Conservation (phyloP, 2,113 vertebrate genomes). For the Anolis carolinensis region DNA sequence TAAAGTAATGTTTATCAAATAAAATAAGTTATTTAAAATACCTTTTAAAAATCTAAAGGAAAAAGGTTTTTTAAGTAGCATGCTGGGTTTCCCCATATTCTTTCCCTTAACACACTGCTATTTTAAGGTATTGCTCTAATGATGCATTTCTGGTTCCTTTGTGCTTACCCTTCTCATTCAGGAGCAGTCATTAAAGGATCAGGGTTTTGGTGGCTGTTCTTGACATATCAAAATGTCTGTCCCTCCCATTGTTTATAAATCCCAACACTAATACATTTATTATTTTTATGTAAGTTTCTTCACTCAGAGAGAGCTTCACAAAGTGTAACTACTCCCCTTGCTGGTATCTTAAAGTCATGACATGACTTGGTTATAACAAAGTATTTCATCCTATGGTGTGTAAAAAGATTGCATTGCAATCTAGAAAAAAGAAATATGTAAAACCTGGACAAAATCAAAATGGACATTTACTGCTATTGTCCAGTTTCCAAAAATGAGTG, state of each 20-base stretch:
- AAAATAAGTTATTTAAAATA: too few species aligned
- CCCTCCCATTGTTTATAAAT: conserved; percentile 44
- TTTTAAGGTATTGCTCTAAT: conserved; percentile 18
- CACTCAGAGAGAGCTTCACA: conserved; percentile 52
- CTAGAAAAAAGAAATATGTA: neutral
- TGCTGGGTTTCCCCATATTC: neutral
- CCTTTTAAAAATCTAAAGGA: too few species aligned
- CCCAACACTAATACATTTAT: conserved; percentile 36
- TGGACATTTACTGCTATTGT: neutral
- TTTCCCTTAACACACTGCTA: conserved; percentile 1
- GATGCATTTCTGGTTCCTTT: neutral
- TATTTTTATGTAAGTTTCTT: conserved; percentile 26
- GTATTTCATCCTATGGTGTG: conserved; percentile 3
- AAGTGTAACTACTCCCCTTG: conserved; percentile 82
- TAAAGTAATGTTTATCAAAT: too few species aligned
- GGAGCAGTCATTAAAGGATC: conserved; percentile 31
- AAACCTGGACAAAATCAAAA: neutral
- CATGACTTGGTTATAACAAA: conserved; percentile 31
- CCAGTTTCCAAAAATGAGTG: too few species aligned
- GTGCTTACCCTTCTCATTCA: conserved; percentile 18
- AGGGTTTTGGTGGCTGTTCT: neutral
- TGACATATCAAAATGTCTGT: conserved; percentile 51
- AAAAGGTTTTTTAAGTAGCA: neutral
- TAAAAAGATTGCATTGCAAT: neutral
- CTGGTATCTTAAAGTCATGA: conserved; percentile 70